Evolutionary conservation across 2,888 invertebrate genomes (phyloP), one percentile per base, ranked within the genome.

Genomic region (Nomada lathburiana): DNA sequence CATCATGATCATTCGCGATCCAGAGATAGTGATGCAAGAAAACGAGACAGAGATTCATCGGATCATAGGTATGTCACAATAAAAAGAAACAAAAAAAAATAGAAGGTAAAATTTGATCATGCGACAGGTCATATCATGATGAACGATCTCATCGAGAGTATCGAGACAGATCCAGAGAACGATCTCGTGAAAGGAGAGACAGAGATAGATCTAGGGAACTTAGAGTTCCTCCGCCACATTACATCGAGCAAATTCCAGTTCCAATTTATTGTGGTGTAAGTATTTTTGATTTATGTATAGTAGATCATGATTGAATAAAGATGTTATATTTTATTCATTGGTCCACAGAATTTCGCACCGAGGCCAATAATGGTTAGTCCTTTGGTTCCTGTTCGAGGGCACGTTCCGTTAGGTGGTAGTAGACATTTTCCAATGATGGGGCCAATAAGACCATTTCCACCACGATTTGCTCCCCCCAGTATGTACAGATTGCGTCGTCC

Each of bases 311-410:
- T 57, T 47, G 7, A 23, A 11, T 20, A 1, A 53, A 47, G 13
- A 16, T 47, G 23, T 16, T 64, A 63, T 50, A 64, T 10, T 65
- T 18, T 26, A 73, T 63, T 42, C 13, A 47, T 69, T 44, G 64
- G 13, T 64, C n/a, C 26, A 9, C 62, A 89, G 87, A 80, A 78
- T 71, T 89, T 88, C 52, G 86, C 85, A 29, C 87, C 87, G 3
- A 86, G 91, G 64, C 91, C 90, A 3, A 87, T 91, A n/a, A 87
- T 91, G 84, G 79, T 90, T 53, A 80, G 87, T 18, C 90, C 88
- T 2, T 84, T 90, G 80, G 80, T 91, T 53, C 86, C 86, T 18
- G 79, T 89, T 29, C 85, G 89, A 44, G 86, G 85, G 11, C 91
- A 84, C n/a, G 71, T 90, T 11, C 73, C 87, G 36, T 60, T 85